Evolutionary conservation across 2,113 vertebrate genomes (phyloP).

Genomic region (Podocnemis expansa): DNA sequence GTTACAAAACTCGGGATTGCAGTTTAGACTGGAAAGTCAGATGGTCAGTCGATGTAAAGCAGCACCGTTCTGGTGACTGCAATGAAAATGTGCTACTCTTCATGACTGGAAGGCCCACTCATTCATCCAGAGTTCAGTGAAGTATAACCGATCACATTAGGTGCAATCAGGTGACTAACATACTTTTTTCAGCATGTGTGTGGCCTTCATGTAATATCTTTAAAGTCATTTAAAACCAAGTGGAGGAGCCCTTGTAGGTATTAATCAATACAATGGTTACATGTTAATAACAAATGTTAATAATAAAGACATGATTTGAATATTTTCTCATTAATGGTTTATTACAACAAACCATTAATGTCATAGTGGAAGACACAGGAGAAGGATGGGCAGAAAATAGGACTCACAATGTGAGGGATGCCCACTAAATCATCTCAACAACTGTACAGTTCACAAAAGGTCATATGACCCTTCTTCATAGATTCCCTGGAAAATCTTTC

Average conservation of each 20-base stretch:
- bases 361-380: neutral
- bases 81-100: neutral
- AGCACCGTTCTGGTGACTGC: neutral
- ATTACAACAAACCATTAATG: neutral
- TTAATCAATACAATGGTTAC: neutral
- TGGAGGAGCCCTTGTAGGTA: neutral
- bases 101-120: neutral
- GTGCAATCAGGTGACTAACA: neutral
- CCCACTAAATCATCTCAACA: neutral
- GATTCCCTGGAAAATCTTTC: neutral
- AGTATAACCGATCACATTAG: neutral
- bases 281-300: neutral
- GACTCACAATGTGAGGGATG: neutral
- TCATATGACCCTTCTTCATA: neutral
- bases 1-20: neutral
- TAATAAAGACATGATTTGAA: neutral
- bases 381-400: neutral
- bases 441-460: neutral
- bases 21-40: neutral
- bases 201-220: accelerated
- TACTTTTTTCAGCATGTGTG: neutral
- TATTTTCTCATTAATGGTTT: neutral
- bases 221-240: neutral
- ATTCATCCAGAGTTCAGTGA: neutral
- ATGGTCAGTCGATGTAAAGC: neutral